Percentiles rank a stretch among this genome's conserved stretches.
Conservation (phyloP, 1,140 invertebrate species). For the Drosophila cardini region DNA sequence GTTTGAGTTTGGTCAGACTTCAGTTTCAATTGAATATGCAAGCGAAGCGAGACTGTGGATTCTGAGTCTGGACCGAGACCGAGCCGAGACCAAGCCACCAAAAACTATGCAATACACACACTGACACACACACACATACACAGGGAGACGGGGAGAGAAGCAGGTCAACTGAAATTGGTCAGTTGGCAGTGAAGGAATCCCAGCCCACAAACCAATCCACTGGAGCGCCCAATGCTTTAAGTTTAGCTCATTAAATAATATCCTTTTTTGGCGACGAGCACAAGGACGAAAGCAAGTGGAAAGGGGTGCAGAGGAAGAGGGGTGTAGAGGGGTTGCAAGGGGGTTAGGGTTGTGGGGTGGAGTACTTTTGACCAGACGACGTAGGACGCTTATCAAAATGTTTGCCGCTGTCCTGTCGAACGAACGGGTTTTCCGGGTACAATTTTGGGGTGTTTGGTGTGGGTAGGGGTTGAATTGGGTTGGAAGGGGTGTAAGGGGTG, state of each 20-base stretch:
- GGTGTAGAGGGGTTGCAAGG: not conserved
- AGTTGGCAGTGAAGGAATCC: conserved; percentile 11
- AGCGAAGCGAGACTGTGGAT: conserved; percentile 50
- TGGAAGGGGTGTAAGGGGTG: conserved; percentile 16
- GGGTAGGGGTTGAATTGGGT: conserved; percentile 5
- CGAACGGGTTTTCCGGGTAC: conserved; percentile 47
- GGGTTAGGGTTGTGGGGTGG: not conserved
- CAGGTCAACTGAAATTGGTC: conserved; percentile 75
- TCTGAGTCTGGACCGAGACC: conserved; percentile 1
- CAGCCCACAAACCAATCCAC: conserved; percentile 18
- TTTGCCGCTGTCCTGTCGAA: conserved; percentile 73
- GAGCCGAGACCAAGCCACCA: conserved; percentile 18
- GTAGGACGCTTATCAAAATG: conserved; percentile 73
- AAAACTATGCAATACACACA: conserved; percentile 57
- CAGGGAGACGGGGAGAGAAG: not conserved
- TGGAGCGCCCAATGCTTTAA: conserved; percentile 63
- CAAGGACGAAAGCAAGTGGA: not conserved
- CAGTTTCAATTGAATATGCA: conserved; percentile 67
- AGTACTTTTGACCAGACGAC: conserved; percentile 33
- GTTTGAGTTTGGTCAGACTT: conserved; percentile 17
- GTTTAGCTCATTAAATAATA: conserved; percentile 84
- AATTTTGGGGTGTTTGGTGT: conserved; percentile 4
- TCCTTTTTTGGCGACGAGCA: conserved; percentile 66
- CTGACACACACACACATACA: conserved; percentile 6
- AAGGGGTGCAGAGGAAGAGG: conserved; percentile 1